Evolutionary conservation across 2,113 vertebrate genomes (phyloP).

Genomic region (Amphiprion percula): DNA sequence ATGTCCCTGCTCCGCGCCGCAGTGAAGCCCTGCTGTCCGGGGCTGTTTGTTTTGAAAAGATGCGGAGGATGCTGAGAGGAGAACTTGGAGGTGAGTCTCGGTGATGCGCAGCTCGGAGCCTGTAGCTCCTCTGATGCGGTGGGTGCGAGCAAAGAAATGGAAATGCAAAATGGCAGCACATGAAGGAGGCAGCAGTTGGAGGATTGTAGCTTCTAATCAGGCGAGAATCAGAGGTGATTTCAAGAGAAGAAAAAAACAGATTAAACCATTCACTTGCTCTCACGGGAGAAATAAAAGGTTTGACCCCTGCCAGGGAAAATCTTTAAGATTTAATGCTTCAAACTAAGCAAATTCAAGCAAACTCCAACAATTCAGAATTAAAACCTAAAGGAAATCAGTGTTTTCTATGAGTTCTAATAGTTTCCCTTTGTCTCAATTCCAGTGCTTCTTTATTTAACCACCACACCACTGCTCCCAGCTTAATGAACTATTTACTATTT

Average conservation of each 20-base stretch:
- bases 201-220: not conserved
- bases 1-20: not conserved
- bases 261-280: not conserved
- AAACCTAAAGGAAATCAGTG: too few relatives aligned
- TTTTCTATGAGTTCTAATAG: too few relatives aligned
- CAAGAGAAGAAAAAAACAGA: not conserved
- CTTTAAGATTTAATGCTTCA: not conserved
- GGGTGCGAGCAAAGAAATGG: not conserved
- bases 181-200: slow-evolving; percentile 3
- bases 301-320: slow-evolving; percentile 6
- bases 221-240: not conserved
- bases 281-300: not conserved
- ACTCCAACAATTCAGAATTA: not conserved
- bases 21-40: slow-evolving; percentile 17
- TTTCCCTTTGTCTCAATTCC: slow-evolving; percentile 27
- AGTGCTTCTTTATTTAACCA: slow-evolving; percentile 5
- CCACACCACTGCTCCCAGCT: slow-evolving; percentile 40
- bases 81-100: slow-evolving; percentile 59
- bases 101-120: slow-evolving; percentile 16
- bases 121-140: slow-evolving; percentile 38
- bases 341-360: not conserved
- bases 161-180: slow-evolving; percentile 61
- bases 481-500: slow-evolving; percentile 74
- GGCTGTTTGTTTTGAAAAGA: not conserved
- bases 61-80: slow-evolving; percentile 13